Base-by-base conservation (phyloP, 2,888 invertebrate species). In the Schrankia costaestrigalis region DNA sequence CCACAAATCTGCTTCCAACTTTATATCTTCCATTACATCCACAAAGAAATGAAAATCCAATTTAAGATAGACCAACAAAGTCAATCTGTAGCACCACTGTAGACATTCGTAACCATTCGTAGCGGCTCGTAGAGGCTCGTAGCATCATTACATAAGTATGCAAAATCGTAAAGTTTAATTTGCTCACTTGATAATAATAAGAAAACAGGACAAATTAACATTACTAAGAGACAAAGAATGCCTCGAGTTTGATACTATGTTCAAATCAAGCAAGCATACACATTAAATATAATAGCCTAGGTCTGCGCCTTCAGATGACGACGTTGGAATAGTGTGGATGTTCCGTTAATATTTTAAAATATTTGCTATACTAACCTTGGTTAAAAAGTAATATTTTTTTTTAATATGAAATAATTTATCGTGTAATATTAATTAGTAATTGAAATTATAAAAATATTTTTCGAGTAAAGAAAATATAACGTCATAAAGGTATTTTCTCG, bases 211-310 rank as follows among this genome's bases (percentile, higher is more conserved):
- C 84, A 85, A 85, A 87, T 85, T 84, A 83, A 78, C 71, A 73
- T 81, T 79, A 80, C 78, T 71, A 71, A 77, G 73, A 77, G 74
- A 81, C 77, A 77, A 85, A 73, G 81, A 84, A 86, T 78, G 83
- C 67, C 45, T 71, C 43, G 85, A 87, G 82, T 87, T 86, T 85
- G 85, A 84, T 87, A 87, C 81, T 87, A 85, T 66, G 82, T 85
- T 87, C 86, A 87, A 86, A 86, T 87, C 83, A 82, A 84, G 79
- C 71, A 65, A 60, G 71, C 76, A 72, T 76, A 73, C 78, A 80
- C 84, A 83, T 84, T 87, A 85, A 85, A 78, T 82, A 78, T 82
- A 82, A 85, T 73, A 76, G 81, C 76, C 67, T 63, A 72, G 78
- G 66, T 71, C 74, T 74, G 74, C 75, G 76, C 71, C 72, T 73